Evolutionary conservation across 2,797 vertebrate genomes (phyloP), one percentile per base, ranked within the genome.

Genomic region (Pangasius mekongensis): DNA sequence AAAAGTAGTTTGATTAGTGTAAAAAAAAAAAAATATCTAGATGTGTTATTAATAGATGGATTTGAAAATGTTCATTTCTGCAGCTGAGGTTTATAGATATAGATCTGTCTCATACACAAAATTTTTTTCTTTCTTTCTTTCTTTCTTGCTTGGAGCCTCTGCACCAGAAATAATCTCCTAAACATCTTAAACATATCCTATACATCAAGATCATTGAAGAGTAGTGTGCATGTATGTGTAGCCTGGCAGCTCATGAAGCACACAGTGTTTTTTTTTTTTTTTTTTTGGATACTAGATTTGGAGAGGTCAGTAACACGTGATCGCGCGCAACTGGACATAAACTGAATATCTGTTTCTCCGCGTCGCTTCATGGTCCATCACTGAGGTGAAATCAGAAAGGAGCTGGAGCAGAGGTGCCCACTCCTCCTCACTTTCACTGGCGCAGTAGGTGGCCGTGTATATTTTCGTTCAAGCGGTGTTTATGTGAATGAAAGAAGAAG

Each of bases 401-500:
- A 90, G 92, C 89, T 56, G 91, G 92, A 92, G 94, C 93, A 94
- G 94, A 93, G 81, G 36, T 67, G 85, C 94, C 92, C 93, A 84
- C 66, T 87, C 94, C 90, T 95, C 94, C 94, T 93, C 91, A 93
- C 96, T 96, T 96, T 94, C 95, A 87, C 94, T 83, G 80, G 93
- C 97, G 95, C 94, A 92, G 97, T 98, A 97, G 97, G 98, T 98
- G 98, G 98, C 96, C 98, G 87, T 95, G 97, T 97, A 95, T 98
- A 97, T 98, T 98, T 99, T 97, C 94, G 94, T 97, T 98, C 92
- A 95, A 97, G 97, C 95, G 95, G 93, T 98, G 97, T 98, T 98
- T 98, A 98, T 97, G 97, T 98, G 96, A 95, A 95, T 96, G 96
- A 95, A 84, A 67, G 47, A 27, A 83, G 54, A 16, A 14, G 16